Percentiles rank a stretch among this genome's conserved stretches.
These are phyloP conservation scores for Drosophila meridionalis DNA, from an alignment of 2,888 invertebrate genomes.

Conservation along the genomic window DNA sequence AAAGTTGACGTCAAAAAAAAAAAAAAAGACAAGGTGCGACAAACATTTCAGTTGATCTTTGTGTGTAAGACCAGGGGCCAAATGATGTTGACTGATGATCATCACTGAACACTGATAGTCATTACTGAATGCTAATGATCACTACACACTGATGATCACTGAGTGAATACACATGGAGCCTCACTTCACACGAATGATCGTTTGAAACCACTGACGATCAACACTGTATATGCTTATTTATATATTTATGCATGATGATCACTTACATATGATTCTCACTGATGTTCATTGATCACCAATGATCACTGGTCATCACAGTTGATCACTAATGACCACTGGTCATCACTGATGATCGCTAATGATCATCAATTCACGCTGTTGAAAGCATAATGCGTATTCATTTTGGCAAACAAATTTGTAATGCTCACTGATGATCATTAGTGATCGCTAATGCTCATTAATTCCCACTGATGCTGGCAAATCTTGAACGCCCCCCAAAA, in stretches of 20 bases:
- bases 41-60: constrained; percentile 33
- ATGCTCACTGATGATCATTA: constrained; percentile 1
- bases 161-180: no score
- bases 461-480: constrained; percentile 24
- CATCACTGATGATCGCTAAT: neutral
- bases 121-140: neutral
- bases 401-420: neutral
- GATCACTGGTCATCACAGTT: neutral
- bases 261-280: neutral
- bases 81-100: constrained; percentile 4
- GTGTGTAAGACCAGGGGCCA: constrained; percentile 39
- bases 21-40: constrained; percentile 35
- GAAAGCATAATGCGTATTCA: neutral
- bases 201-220: neutral
- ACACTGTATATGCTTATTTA: no score
- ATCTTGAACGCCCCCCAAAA: constrained; percentile 50
- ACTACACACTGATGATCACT: neutral
- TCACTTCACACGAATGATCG: no score
- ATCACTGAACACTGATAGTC: neutral
- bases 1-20: constrained; percentile 46
- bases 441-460: constrained; percentile 5
- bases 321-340: neutral
- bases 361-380: constrained; percentile 10
- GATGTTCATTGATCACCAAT: neutral
- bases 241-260: neutral